A percentile compares a stretch with the other conserved stretches of the same genome.
phyloP scores from a whole-genome alignment of 2,113 vertebrate species.

The Dermatemys mawii region DNA sequence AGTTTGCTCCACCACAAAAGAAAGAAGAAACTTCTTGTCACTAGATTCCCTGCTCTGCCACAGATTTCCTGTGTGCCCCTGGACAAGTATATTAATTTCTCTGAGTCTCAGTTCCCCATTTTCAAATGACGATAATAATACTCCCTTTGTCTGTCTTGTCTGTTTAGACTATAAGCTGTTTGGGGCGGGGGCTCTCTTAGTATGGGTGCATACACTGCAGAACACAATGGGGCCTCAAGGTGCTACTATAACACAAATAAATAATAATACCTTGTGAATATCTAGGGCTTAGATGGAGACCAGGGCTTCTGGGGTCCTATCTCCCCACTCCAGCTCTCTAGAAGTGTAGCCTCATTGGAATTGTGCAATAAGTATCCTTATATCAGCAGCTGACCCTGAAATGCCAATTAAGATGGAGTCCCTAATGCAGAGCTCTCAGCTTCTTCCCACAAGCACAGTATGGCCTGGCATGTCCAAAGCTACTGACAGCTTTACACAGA shows the following conservation, averaged over 20 bases:
- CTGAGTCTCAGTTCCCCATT: neutral
- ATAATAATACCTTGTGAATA: neutral
- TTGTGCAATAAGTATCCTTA: neutral
- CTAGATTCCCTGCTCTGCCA: neutral
- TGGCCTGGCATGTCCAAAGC: conserved; percentile 51
- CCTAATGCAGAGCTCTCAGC: conserved; percentile 2
- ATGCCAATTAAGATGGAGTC: neutral
- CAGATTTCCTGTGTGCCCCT: neutral
- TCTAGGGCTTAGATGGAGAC: conserved; percentile 7
- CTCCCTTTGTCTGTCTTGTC: neutral
- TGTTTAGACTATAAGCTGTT: neutral
- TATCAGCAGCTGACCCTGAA: neutral
- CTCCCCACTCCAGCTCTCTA: neutral
- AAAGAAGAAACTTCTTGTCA: neutral
- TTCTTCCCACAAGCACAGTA: conserved; percentile 36
- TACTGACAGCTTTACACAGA: conserved; percentile 66
- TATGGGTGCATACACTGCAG: neutral
- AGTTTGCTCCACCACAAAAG: neutral
- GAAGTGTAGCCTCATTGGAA: neutral
- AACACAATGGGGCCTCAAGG: neutral
- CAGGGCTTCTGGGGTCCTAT: neutral
- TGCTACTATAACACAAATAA: conserved; percentile 56
- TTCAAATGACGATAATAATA: neutral
- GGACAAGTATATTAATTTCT: neutral
- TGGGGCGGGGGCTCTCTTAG: neutral